Conservation (phyloP, 2,888 invertebrate species). For the Imbricaverruca yamaguchii region DNA sequence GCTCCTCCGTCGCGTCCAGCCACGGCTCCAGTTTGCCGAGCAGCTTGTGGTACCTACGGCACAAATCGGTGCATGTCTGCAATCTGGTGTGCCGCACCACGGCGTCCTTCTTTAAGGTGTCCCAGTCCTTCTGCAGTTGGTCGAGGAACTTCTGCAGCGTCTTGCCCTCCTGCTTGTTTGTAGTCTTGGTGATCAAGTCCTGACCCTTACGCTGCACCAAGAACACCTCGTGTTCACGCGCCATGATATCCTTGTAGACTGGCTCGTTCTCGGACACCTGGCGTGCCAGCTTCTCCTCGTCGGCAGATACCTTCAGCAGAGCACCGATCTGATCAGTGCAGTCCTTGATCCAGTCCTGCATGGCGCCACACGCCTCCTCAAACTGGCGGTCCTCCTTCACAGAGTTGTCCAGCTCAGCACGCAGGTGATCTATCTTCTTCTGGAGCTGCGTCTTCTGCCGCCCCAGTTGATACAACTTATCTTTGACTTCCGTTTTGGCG, state of each 20-base stretch:
- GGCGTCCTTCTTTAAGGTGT: conserved; percentile 77
- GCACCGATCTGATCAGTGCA: conserved; percentile 67
- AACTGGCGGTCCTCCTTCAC: conserved; percentile 79
- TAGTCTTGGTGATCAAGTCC: conserved; percentile 52
- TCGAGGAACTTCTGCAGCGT: conserved; percentile 70
- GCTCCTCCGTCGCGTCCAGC: conserved; percentile 78
- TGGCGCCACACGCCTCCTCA: conserved; percentile 76
- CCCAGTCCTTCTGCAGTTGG: conserved; percentile 84
- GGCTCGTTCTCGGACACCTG: conserved; percentile 78
- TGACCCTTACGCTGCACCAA: conserved; percentile 86
- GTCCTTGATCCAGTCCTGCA: conserved; percentile 80
- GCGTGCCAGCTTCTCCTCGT: conserved; percentile 68
- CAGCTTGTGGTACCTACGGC: conserved; percentile 77
- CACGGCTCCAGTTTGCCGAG: conserved; percentile 80
- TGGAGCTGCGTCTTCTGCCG: conserved; percentile 80
- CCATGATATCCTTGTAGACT: conserved; percentile 72
- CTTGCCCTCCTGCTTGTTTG: conserved; percentile 49
- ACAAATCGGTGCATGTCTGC: conserved; percentile 85
- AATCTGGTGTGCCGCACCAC: conserved; percentile 76
- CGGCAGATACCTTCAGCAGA: conserved; percentile 76
- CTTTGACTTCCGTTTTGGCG: conserved; percentile 80
- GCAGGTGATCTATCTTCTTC: conserved; percentile 77
- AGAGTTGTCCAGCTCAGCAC: conserved; percentile 82
- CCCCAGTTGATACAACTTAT: conserved; percentile 75
- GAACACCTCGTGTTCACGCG: conserved; percentile 85